A percentile compares a stretch with the other conserved stretches of the same genome.
Conservation (phyloP, 35 echinoderm and acorn worm species). For the Ophiothrix spiculata region DNA sequence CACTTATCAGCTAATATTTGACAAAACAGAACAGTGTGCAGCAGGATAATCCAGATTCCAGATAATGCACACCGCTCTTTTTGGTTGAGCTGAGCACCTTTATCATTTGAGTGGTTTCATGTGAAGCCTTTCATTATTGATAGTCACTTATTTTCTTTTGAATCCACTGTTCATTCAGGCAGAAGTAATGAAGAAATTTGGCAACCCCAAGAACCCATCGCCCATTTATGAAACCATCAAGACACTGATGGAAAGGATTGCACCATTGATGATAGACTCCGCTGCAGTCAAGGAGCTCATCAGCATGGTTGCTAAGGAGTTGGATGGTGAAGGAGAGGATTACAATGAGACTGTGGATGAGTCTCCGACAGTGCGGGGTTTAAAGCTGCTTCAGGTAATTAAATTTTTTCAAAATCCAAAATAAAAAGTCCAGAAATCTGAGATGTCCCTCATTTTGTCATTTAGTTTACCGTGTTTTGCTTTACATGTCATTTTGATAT, state of each 20-base stretch:
- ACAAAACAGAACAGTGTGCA: too few relatives aligned
- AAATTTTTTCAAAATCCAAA: too few relatives aligned
- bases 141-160: too few relatives aligned
- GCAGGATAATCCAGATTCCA: too few relatives aligned
- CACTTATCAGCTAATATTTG: too few relatives aligned
- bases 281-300: conserved; percentile 65
- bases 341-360: conserved; percentile 41
- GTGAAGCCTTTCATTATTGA: too few relatives aligned
- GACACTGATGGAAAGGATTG: conserved; percentile 83
- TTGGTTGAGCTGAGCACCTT: too few relatives aligned
- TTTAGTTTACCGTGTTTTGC: too few relatives aligned
- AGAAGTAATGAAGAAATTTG: conserved; percentile 97
- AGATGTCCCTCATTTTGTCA: too few relatives aligned
- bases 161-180: conserved; percentile 54
- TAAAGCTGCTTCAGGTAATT: conserved; percentile 60
- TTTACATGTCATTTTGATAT: background rate
- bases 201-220: conserved; percentile 33
- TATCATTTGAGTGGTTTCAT: too few relatives aligned
- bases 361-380: conserved; percentile 41
- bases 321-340: conserved; percentile 49
- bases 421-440: too few relatives aligned
- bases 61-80: too few relatives aligned
- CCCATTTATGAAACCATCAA: conserved; percentile 78
- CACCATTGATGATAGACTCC: conserved; percentile 76
- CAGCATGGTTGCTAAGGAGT: conserved; percentile 40